These are phyloP conservation scores for Heptranchias perlo DNA, from an alignment of 2,113 vertebrate genomes.

Conservation along the genomic window DNA sequence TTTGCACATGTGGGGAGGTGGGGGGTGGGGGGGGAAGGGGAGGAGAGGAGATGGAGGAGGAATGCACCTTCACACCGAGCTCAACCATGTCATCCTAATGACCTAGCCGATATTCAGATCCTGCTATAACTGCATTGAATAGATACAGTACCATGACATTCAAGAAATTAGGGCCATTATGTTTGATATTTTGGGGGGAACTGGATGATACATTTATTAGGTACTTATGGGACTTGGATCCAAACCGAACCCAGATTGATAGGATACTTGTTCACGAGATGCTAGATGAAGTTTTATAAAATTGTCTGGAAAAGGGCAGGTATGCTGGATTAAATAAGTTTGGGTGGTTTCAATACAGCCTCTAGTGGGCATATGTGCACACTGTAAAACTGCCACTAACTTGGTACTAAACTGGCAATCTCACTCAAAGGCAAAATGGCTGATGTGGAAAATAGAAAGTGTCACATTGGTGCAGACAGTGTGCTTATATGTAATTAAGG, in stretches of 20 bases:
- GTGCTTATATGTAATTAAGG: neutral
- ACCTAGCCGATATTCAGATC: neutral
- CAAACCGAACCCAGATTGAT: neutral
- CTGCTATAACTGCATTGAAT: neutral
- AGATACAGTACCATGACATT: neutral
- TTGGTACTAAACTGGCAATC: neutral
- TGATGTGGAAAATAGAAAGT: neutral
- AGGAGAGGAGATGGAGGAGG: no score
- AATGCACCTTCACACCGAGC: no score
- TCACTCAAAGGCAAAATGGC: neutral
- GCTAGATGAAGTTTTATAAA: neutral
- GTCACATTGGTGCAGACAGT: neutral
- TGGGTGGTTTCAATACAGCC: neutral
- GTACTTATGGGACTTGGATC: neutral
- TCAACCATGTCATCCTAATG: no score
- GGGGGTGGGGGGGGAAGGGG: neutral
- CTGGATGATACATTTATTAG: neutral
- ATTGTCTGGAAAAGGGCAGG: neutral
- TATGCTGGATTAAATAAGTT: neutral
- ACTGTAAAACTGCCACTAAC: neutral
- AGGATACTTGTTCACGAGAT: neutral
- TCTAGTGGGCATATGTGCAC: neutral
- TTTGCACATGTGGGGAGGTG: neutral
- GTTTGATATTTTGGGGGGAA: neutral
- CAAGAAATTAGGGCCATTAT: no score